phyloP scores from a whole-genome alignment of 2,113 vertebrate genomes.

The Oplegnathus fasciatus region DNA sequence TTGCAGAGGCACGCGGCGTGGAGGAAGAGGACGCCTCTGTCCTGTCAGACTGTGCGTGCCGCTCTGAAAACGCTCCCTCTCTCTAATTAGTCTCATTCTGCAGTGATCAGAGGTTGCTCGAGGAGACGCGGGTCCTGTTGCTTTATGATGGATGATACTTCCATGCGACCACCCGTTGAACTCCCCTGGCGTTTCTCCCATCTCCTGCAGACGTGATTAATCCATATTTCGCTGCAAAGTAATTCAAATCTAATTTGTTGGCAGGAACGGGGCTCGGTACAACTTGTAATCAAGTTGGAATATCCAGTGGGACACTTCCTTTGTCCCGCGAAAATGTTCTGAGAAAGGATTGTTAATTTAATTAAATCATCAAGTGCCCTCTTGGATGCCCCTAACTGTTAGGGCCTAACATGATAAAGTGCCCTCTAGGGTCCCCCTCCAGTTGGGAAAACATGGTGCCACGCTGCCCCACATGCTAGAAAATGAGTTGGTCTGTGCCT shows the following conservation, averaged over 20 bases:
- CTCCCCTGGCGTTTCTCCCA: not conserved
- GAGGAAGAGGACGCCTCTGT: not conserved
- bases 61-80: conserved; percentile 29
- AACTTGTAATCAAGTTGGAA: conserved; percentile 47
- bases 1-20: not conserved
- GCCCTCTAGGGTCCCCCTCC: not conserved
- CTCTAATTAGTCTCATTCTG: conserved; percentile 40
- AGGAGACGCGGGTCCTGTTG: conserved; percentile 51
- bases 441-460: too few relatives aligned
- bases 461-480: too few relatives aligned
- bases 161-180: conserved; percentile 1
- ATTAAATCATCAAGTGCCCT: conserved; percentile 39
- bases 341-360: conserved; percentile 17
- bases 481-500: too few relatives aligned
- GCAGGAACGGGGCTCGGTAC: not conserved
- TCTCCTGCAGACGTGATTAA: conserved; percentile 27
- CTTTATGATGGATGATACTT: conserved; percentile 60
- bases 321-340: conserved; percentile 34
- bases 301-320: conserved; percentile 6
- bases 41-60: not conserved
- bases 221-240: conserved; percentile 1
- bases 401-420: not conserved
- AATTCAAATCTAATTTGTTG: conserved; percentile 33
- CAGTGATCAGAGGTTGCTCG: conserved; percentile 42
- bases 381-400: not conserved